Conservation (phyloP, 1,140 invertebrate genomes). For the Holcopasites calliopsidis region DNA sequence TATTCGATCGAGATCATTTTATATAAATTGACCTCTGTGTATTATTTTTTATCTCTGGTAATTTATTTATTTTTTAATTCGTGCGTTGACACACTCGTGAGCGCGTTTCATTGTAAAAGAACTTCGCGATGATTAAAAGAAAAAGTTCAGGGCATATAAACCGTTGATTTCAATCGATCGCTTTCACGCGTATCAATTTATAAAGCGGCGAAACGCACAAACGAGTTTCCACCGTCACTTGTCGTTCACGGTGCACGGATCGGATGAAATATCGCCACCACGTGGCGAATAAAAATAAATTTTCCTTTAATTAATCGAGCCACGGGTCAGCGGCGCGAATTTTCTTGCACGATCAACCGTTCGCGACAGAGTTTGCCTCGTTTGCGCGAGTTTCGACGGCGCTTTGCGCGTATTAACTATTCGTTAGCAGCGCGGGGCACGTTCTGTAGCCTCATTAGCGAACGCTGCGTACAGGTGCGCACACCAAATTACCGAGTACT, state of each 20-base stretch:
- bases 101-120: too few species aligned
- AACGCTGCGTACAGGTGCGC: conserved; percentile 44
- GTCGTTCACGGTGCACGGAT: neutral
- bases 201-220: too few species aligned
- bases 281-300: neutral
- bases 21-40: too few species aligned
- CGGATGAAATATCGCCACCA: neutral
- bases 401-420: conserved; percentile 63
- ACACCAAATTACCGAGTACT: conserved; percentile 59
- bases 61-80: too few species aligned
- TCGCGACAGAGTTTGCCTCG: conserved; percentile 43
- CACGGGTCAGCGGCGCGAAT: conserved; percentile 22
- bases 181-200: too few species aligned
- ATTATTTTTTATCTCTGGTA: too few species aligned
- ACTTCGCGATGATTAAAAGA: too few species aligned
- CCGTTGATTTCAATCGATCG: too few species aligned
- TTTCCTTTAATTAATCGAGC: conserved; percentile 37
- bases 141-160: too few species aligned
- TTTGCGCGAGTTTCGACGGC: conserved; percentile 56
- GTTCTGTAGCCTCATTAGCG: conserved; percentile 62
- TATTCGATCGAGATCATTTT: too few species aligned
- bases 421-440: conserved; percentile 53
- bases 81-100: too few species aligned
- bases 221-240: too few species aligned
- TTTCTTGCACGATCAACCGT: conserved; percentile 54